Conservation (phyloP, 2,888 invertebrate genomes). For the Lordiphosa andalusiaca region DNA sequence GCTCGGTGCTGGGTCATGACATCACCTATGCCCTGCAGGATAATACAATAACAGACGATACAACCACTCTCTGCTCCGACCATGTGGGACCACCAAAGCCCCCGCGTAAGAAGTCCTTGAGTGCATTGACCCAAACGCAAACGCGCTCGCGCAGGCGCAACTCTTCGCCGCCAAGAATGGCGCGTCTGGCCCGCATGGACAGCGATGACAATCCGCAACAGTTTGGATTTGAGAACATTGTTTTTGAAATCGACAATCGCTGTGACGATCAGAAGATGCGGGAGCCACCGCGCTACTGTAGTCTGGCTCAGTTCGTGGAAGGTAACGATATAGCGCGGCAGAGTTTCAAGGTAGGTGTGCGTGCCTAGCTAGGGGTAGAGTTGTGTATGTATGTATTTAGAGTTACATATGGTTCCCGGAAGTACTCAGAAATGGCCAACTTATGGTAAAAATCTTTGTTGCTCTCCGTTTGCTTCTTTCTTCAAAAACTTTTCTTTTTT, state of each 20-base stretch:
- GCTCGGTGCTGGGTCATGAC: conserved; percentile 87
- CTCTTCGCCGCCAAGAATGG: conserved; percentile 77
- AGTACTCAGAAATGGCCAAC: conserved; percentile 58
- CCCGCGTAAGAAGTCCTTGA: conserved; percentile 61
- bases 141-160: conserved; percentile 81
- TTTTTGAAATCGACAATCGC: conserved; percentile 83
- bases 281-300: conserved; percentile 86
- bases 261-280: conserved; percentile 81
- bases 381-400: conserved; percentile 35
- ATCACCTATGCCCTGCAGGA: conserved; percentile 85
- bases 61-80: conserved; percentile 84
- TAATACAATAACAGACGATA: conserved; percentile 86
- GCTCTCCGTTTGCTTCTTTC: conserved; percentile 73
- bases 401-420: conserved; percentile 59
- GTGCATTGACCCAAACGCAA: conserved; percentile 34
- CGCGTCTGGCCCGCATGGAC: conserved; percentile 81
- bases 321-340: conserved; percentile 90
- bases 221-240: conserved; percentile 88
- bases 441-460: conserved; percentile 75
- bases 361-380: conserved; percentile 7
- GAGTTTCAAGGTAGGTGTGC: conserved; percentile 84
- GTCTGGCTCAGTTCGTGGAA: conserved; percentile 90
- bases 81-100: conserved; percentile 57
- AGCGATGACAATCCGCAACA: conserved; percentile 80
- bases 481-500: conserved; percentile 56